These are phyloP conservation scores for Molossus molossus DNA, from an alignment of 2,797 vertebrate genomes.

Conservation along the genomic window DNA sequence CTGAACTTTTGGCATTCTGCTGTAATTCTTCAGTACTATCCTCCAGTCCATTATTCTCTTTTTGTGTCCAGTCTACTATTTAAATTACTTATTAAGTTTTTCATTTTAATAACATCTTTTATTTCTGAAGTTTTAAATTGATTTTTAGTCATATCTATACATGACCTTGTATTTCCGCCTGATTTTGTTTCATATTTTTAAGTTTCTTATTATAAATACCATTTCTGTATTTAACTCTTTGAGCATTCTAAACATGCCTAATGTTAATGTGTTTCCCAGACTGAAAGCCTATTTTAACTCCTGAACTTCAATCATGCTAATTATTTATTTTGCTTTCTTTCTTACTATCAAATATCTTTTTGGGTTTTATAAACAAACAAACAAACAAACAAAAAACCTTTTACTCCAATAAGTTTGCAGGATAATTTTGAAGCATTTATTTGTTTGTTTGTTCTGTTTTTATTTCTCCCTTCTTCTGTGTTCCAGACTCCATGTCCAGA, in stretches of 20 bases:
- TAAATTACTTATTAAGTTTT: background rate
- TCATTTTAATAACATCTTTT: background rate
- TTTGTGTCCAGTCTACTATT: background rate
- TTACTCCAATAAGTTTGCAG: background rate
- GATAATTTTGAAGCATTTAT: background rate
- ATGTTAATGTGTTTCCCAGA: background rate
- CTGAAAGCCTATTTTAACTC: background rate
- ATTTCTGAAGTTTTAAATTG: constrained; percentile 9
- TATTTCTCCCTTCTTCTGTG: background rate
- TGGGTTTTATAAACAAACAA: constrained; percentile 6
- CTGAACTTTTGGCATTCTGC: background rate
- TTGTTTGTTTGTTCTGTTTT: background rate
- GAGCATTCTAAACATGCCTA: background rate
- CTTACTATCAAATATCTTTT: constrained; percentile 23
- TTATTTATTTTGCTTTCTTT: background rate
- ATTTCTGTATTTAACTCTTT: background rate
- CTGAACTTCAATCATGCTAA: background rate
- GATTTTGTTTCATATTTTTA: background rate
- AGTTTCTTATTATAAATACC: background rate
- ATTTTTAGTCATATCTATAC: constrained; percentile 1
- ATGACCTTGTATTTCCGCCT: background rate
- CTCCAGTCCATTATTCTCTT: background rate
- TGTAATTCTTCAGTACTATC: background rate
- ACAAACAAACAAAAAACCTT: background rate
- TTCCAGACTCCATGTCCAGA: background rate